Evolutionary conservation across 2,888 invertebrate species (phyloP), one percentile per base, ranked within the genome.

Genomic region (Dusona sp.): DNA sequence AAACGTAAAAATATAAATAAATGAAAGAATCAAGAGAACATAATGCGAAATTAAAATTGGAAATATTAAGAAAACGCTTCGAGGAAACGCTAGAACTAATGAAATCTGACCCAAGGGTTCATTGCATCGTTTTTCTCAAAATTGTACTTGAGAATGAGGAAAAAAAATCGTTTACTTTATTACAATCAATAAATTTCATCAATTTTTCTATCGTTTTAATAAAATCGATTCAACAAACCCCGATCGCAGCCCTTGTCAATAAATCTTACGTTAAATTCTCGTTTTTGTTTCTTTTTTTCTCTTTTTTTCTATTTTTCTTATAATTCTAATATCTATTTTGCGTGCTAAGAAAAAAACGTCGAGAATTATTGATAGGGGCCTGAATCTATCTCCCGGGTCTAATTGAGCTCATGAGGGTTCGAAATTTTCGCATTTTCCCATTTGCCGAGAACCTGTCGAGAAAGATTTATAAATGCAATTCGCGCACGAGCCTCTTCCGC

Each of bases 1-100:
- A 70, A 87, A 85, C 72, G 51, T 67, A 36, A 70, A 87, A 94
- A 94, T n/a, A 87, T 86, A 87, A 86, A 78, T 79, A 79, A 70
- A 64, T 73, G 67, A 82, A 84, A 83, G 6, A 87, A 87, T 84
- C 70, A 38, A 87, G 65, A 74, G 77, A 88, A 85, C 82, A 83
- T 82, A 87, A 82, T 79, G 82, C 42, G 45, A 83, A 75, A 87
- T 86, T 9, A 79, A 61, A 81, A 72, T 65, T 72, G 4, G 78
- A 82, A 75, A 80, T 70, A 33, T 25, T 29, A 3, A 70, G 74
- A 75, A 75, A 61, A 79, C 75, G 48, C 75, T 79, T 72, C 80
- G 57, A 84, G 78, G 72, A 80, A 78, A 81, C 84, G 83, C 61
- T 80, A 78, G 45, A 68, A 48, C 80, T 77, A 85, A 48, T 68